A percentile compares a stretch with the other conserved stretches of the same genome.
Evolutionary conservation across 2,888 invertebrate species (phyloP).

Genomic region (Drosophila helvetica): DNA sequence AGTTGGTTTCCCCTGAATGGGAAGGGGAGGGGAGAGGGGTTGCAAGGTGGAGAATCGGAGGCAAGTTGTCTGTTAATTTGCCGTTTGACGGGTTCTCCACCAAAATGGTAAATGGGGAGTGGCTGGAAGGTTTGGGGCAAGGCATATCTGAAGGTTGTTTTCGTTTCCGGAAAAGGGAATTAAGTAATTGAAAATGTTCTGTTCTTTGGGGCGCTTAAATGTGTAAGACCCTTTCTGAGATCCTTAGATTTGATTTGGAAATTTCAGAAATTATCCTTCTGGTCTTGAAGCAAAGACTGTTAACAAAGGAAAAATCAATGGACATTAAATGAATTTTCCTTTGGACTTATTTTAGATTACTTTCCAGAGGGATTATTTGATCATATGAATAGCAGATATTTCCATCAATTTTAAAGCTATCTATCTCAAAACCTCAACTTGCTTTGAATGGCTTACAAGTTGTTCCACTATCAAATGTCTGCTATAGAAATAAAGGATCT

Average conservation of each 20-base stretch:
- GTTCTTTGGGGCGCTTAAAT: conserved; percentile 15
- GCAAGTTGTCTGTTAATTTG: conserved; percentile 32
- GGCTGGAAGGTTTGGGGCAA: not conserved
- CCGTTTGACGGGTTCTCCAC: conserved; percentile 17
- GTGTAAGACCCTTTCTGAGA: not conserved
- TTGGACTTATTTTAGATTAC: not conserved
- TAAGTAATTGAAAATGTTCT: conserved; percentile 24
- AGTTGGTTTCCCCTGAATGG: conserved; percentile 1
- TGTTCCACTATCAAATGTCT: no score
- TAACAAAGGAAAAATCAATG: not conserved
- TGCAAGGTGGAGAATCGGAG: not conserved
- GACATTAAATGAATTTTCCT: not conserved
- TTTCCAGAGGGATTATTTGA: no score
- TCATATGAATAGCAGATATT: no score
- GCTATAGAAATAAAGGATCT: no score
- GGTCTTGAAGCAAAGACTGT: not conserved
- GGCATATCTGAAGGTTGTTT: conserved; percentile 23
- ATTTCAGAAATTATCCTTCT: not conserved
- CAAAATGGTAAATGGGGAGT: conserved; percentile 8
- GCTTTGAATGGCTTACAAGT: no score
- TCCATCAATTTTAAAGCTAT: no score
- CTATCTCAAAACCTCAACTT: no score
- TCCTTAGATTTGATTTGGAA: no score
- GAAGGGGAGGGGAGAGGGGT: not conserved
- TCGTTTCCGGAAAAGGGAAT: conserved; percentile 22